Conservation (phyloP, 2,888 invertebrate genomes). For the Agriopis marginaria region DNA sequence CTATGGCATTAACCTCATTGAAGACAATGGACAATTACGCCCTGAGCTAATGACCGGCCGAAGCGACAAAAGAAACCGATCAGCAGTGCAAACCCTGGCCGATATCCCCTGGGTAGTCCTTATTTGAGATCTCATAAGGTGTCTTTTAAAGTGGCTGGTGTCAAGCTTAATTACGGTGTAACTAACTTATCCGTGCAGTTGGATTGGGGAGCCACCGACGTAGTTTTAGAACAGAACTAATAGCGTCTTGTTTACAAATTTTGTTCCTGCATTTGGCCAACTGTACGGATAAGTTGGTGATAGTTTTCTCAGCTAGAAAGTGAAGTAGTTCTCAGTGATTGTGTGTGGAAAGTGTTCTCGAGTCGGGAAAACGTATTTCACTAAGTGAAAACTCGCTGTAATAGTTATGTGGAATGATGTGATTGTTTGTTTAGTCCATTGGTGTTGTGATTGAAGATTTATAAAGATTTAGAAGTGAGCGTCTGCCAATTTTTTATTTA, state of each 20-base stretch:
- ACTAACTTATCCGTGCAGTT: not conserved
- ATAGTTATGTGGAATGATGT: conserved; percentile 47
- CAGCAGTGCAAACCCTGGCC: conserved; percentile 50
- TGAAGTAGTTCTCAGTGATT: conserved; percentile 70
- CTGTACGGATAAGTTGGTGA: conserved; percentile 34
- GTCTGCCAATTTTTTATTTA: too few species aligned
- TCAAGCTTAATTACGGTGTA: conserved; percentile 38
- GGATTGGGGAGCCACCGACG: not conserved
- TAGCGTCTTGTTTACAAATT: not conserved
- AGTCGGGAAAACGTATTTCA: conserved; percentile 66
- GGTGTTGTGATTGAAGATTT: too few species aligned
- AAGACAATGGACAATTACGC: conserved; percentile 64
- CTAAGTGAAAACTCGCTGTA: conserved; percentile 64
- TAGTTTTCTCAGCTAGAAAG: conserved; percentile 67
- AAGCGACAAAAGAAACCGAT: conserved; percentile 66
- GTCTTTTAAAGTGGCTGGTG: conserved; percentile 37
- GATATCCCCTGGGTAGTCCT: conserved; percentile 9
- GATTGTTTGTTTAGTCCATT: conserved; percentile 19
- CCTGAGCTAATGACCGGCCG: conserved; percentile 53
- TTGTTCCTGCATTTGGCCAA: not conserved
- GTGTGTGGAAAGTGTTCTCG: conserved; percentile 68
- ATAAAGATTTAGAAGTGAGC: too few species aligned
- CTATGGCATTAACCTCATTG: conserved; percentile 50
- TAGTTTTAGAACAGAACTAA: not conserved
- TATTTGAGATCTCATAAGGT: conserved; percentile 15